phyloP scores from a whole-genome alignment of 1,140 invertebrate genomes.

The Euschistus heros region DNA sequence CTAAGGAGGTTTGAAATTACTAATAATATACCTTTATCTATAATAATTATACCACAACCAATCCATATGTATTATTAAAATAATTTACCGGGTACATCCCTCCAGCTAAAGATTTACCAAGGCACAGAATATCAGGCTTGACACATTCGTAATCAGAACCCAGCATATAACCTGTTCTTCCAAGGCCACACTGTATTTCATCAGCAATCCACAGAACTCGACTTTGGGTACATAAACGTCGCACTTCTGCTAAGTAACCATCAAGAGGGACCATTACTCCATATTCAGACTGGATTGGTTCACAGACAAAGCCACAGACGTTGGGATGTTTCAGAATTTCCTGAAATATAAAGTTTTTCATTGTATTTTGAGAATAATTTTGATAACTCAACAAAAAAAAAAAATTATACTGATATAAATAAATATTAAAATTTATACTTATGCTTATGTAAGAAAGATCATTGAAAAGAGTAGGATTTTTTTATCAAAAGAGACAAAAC shows the following conservation, averaged over 20 bases:
- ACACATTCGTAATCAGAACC: slow-evolving; percentile 50
- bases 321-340: slow-evolving; percentile 62
- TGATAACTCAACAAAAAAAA: no score
- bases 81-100: slow-evolving; percentile 63
- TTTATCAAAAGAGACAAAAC: no score
- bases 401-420: no score
- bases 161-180: slow-evolving; percentile 52
- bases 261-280: slow-evolving; percentile 84
- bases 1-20: slow-evolving; percentile 33
- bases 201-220: slow-evolving; percentile 62
- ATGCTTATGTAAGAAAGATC: no score
- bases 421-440: no score
- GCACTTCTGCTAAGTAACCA: slow-evolving; percentile 71
- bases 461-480: no score
- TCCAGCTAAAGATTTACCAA: slow-evolving; percentile 77
- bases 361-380: no score
- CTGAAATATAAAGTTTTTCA: slow-evolving; percentile 33
- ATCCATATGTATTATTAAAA: neutral
- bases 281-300: slow-evolving; percentile 97
- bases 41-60: no score
- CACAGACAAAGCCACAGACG: slow-evolving; percentile 95
- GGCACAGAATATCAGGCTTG: slow-evolving; percentile 59
- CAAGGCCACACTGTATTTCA: slow-evolving; percentile 62
- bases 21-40: no score
- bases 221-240: slow-evolving; percentile 54